Conservation (phyloP, 1,140 invertebrate species). For the Euborellia annulipes region DNA sequence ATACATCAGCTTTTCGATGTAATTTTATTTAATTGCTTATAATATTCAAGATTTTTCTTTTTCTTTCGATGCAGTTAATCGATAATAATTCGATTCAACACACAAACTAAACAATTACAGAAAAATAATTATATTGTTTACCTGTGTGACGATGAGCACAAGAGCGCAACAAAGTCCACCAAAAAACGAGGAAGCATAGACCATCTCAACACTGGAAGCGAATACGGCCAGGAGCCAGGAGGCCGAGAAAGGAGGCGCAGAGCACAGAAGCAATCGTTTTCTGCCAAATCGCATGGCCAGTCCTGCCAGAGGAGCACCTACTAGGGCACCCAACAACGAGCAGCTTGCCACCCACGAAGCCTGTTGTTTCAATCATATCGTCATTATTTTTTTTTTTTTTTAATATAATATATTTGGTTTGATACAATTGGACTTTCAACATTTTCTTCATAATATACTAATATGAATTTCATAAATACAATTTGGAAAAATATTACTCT, state of each 20-base stretch:
- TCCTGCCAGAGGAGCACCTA: conserved; percentile 59
- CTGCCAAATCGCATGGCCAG: conserved; percentile 57
- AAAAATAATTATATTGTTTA: conserved; percentile 19
- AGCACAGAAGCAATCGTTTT: conserved; percentile 44
- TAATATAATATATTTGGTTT: not conserved
- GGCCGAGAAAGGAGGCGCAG: conserved; percentile 51
- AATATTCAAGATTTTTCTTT: too few relatives aligned
- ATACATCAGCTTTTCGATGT: too few relatives aligned
- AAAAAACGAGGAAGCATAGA: conserved; percentile 59
- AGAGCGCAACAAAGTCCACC: conserved; percentile 65
- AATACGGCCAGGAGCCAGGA: conserved; percentile 62
- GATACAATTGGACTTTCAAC: not conserved
- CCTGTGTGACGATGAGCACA: conserved; percentile 62
- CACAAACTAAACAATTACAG: not conserved
- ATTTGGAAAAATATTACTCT: not conserved
- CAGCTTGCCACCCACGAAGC: conserved; percentile 69
- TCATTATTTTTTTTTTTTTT: too few relatives aligned
- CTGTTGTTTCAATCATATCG: conserved; percentile 47
- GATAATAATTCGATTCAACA: too few relatives aligned
- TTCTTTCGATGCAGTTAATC: too few relatives aligned
- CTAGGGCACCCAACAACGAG: conserved; percentile 54
- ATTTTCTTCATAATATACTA: not conserved
- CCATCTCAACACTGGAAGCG: conserved; percentile 54
- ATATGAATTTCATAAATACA: not conserved
- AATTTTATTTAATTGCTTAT: too few relatives aligned